A percentile compares a stretch with the other conserved stretches of the same genome.
These are phyloP conservation scores for Colaptes auratus DNA, from an alignment of 2,113 vertebrate species.

Conservation along the genomic window DNA sequence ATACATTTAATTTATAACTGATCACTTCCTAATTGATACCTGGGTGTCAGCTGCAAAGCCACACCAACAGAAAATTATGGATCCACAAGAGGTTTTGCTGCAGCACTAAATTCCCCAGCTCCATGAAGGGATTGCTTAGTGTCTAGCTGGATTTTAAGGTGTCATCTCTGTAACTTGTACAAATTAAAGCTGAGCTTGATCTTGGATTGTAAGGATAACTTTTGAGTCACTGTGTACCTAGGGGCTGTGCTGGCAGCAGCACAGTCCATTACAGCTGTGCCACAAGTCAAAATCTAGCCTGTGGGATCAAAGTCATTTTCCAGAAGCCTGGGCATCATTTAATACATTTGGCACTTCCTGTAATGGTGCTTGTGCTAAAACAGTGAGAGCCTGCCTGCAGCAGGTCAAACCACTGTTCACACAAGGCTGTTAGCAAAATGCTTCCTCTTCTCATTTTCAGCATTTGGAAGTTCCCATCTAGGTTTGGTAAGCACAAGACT, in stretches of 20 bases:
- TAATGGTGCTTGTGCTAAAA: background rate
- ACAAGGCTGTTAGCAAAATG: background rate
- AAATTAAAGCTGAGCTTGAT: background rate
- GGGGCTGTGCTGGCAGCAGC: background rate
- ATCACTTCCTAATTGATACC: background rate
- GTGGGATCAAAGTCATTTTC: background rate
- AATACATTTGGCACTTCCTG: background rate
- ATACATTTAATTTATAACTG: background rate
- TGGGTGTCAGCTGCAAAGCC: background rate
- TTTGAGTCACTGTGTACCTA: background rate
- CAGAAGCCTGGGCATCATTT: constrained; percentile 17
- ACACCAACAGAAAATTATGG: background rate
- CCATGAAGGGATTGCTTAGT: background rate
- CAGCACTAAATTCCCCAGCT: background rate
- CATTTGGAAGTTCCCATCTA: background rate
- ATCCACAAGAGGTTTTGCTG: background rate
- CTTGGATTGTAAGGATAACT: background rate
- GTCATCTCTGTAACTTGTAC: background rate
- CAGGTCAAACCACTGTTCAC: background rate
- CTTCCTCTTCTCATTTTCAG: background rate
- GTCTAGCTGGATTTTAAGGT: background rate
- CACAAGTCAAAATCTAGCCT: background rate
- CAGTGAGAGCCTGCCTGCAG: background rate
- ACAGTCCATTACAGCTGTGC: background rate
- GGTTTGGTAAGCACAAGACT: background rate